Base-by-base conservation (phyloP, 37 sponge, comb jelly and placozoan genomes). In the Spongilla lacustris region DNA sequence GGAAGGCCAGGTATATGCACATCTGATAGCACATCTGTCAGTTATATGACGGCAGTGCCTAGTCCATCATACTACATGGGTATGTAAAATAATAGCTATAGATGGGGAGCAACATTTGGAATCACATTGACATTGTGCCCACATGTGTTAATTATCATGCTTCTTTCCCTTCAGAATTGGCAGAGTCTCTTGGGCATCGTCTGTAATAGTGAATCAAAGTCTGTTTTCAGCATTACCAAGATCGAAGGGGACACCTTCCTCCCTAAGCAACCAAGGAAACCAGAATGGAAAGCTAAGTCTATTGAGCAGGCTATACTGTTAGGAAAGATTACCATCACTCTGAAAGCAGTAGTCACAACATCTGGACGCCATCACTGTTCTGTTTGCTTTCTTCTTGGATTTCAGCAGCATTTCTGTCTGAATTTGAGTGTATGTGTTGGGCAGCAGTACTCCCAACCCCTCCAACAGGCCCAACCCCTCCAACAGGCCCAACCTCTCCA, bases 211-310 rank as follows among this genome's bases (percentile, higher is more conserved):
- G 35, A 36, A 30, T 36, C 75, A 74, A 34, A n/a, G 23, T 36
- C 72, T n/a, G 50, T 71, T 25, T 84, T 75, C 67, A 74, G 24
- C 28, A 58, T 84, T 14, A 19, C 46, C 8, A 27, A 32, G n/a
- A 84, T 84, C 6, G 72, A 84, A 30, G 83, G 83, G 14, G 83
- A 83, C 36, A 83, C 83, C 0, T 68, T 83, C 48, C 71, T 68
- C 26, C 71, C 73, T 35, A 83, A 71, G 13, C 68, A 46, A 31
- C 83, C 83, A 33, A 70, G 30, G 46, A 36, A 35, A 32, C 36
- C 21, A 1, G 25, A 69, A n/a, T 83, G 83, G 83, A 23, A 38
- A 26, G 74, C 83, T 24, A 37, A 26, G 49, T 41, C 83, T 9
- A 22, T 83, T 71, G 38, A 83, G 9, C 66, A 84, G 50, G 67